Percentiles rank a stretch among this genome's conserved stretches.
These are phyloP conservation scores for Rhea americana DNA, from an alignment of 2,113 vertebrate genomes.

Conservation along the genomic window DNA sequence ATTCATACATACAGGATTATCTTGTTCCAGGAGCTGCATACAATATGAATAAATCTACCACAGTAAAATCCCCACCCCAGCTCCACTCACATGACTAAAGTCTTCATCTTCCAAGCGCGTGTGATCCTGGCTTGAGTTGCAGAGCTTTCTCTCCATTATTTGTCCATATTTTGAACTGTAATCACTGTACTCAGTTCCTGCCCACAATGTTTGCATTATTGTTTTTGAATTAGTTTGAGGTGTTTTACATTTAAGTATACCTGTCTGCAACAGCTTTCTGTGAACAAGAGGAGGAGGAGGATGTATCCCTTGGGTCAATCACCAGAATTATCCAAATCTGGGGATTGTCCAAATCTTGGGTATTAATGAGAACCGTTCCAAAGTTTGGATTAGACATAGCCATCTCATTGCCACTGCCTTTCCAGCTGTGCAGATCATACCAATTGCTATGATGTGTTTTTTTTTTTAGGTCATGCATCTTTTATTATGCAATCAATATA, in stretches of 20 bases:
- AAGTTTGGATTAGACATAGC: background rate
- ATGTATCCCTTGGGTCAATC: background rate
- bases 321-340: too few relatives aligned
- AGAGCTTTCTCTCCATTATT: background rate
- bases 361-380: fast-evolving
- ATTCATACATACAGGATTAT: background rate
- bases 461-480: background rate
- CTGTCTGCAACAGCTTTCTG: background rate
- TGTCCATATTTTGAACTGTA: background rate
- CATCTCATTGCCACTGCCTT: background rate
- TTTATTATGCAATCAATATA: background rate
- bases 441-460: background rate
- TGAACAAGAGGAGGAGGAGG: background rate
- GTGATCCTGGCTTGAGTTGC: background rate
- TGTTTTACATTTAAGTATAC: background rate
- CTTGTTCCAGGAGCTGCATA: background rate
- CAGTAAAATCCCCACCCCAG: background rate
- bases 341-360: background rate
- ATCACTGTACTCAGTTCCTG: background rate
- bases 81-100: background rate
- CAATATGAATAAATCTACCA: background rate
- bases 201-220: background rate
- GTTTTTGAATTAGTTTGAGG: background rate
- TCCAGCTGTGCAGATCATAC: fast-evolving
- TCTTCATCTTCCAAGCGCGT: background rate